Percentiles rank a stretch among this genome's conserved stretches.
Conservation (phyloP, 2,888 invertebrate species). For the Catocala sponsa region DNA sequence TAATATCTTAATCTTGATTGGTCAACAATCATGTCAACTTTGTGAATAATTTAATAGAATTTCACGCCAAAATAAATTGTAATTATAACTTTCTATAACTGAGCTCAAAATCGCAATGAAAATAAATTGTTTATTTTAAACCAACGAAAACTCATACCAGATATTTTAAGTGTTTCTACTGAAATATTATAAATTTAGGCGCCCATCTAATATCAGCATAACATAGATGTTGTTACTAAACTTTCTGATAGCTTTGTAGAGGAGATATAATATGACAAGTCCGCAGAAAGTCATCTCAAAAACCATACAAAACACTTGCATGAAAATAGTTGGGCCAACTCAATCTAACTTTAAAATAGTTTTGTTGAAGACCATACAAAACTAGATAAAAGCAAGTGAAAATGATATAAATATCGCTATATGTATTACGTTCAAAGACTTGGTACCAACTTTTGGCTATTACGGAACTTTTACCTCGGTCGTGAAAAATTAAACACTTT, state of each 20-base stretch:
- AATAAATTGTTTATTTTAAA: too few species aligned
- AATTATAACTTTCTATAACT: too few species aligned
- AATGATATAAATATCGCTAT: constrained; percentile 38
- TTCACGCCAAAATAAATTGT: too few species aligned
- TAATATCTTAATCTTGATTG: too few species aligned
- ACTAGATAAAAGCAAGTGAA: constrained; percentile 46
- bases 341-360: constrained; percentile 79
- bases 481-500: too few species aligned
- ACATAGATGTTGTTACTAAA: constrained; percentile 22
- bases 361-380: constrained; percentile 46
- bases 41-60: too few species aligned
- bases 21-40: too few species aligned
- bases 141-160: too few species aligned
- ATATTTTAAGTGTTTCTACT: too few species aligned
- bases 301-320: constrained; percentile 59
- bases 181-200: too few species aligned
- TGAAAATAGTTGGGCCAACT: constrained; percentile 63
- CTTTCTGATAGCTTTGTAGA: constrained; percentile 34
- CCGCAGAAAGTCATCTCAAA: constrained; percentile 46
- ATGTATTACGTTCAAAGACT: constrained; percentile 39
- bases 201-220: constrained; percentile 8
- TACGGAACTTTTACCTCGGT: not conserved
- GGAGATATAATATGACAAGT: constrained; percentile 30
- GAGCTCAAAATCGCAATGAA: too few species aligned
- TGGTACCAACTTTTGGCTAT: constrained; percentile 9